Evolutionary conservation across 2,113 vertebrate species (phyloP).

Genomic region (Megalops atlanticus): DNA sequence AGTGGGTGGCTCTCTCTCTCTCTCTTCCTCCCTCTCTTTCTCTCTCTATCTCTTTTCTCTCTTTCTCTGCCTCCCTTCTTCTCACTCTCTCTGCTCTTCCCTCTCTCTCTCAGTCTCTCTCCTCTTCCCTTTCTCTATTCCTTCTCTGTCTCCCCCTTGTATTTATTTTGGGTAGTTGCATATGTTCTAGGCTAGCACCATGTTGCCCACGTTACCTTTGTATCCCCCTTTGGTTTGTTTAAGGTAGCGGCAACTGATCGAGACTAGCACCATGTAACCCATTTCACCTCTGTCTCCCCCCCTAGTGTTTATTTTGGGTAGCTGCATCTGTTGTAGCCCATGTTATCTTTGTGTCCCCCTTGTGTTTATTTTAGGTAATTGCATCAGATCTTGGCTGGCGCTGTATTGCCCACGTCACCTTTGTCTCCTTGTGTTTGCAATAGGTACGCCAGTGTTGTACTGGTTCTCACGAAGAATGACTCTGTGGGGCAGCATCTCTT

Average conservation of each 20-base stretch:
- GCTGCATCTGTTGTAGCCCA: not conserved
- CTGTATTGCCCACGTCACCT: constrained; percentile 14
- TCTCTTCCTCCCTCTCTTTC: not conserved
- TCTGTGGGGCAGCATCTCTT: constrained; percentile 96
- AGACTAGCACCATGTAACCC: no score
- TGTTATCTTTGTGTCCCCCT: not conserved
- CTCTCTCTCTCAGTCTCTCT: no score
- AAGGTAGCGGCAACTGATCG: no score
- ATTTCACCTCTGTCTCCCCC: no score
- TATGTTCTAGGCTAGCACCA: no score
- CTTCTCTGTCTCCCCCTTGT: no score
- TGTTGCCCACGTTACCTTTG: not conserved
- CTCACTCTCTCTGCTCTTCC: not conserved
- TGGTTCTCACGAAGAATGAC: constrained; percentile 98
- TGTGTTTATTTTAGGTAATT: no score
- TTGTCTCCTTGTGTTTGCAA: not conserved
- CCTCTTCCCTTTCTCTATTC: not conserved
- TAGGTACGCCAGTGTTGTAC: constrained; percentile 93
- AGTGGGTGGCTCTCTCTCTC: constrained; percentile 71
- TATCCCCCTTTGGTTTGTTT: no score
- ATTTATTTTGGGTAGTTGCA: no score
- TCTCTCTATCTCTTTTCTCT: not conserved
- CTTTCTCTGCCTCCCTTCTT: not conserved
- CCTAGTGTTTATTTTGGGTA: no score
- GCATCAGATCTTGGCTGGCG: not conserved